Evolutionary conservation across 1,140 invertebrate genomes (phyloP).

Genomic region (Ostrea denselamellosa): DNA sequence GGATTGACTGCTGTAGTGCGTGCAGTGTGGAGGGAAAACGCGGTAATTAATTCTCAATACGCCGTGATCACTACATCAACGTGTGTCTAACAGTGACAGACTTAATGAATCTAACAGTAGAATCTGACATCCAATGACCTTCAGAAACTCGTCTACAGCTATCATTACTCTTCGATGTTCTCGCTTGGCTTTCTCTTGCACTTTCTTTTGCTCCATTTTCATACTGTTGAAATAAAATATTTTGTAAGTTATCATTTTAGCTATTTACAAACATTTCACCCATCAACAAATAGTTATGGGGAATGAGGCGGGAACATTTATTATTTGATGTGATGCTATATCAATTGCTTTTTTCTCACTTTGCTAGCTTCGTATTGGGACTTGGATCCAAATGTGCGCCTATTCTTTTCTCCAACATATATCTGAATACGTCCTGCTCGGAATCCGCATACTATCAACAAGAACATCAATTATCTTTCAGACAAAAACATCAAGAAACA

Average conservation of each 20-base stretch:
- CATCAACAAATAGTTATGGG: not conserved
- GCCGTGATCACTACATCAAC: too few relatives aligned
- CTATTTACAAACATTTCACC: not conserved
- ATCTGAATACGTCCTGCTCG: slow-evolving; percentile 70
- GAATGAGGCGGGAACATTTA: not conserved
- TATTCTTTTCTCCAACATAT: slow-evolving; percentile 66
- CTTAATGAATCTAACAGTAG: too few relatives aligned
- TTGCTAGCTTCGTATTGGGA: slow-evolving; percentile 70
- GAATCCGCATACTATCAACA: slow-evolving; percentile 70
- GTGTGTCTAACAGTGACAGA: too few relatives aligned
- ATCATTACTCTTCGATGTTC: slow-evolving; percentile 68
- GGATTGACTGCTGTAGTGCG: too few relatives aligned
- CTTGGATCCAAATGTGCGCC: slow-evolving; percentile 63
- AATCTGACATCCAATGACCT: slow-evolving; percentile 53
- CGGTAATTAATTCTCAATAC: too few relatives aligned
- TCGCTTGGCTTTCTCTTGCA: slow-evolving; percentile 66
- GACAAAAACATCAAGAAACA: not conserved
- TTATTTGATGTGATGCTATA: not conserved
- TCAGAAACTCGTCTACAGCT: slow-evolving; percentile 71
- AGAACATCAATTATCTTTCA: not conserved
- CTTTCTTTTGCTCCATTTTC: slow-evolving; percentile 67
- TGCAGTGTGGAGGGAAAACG: too few relatives aligned
- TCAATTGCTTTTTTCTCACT: slow-evolving; percentile 49
- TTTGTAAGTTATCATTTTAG: not conserved
- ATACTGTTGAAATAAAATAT: slow-evolving; percentile 53